phyloP scores from a whole-genome alignment of 2,888 invertebrate species.

The Pseudococcus jackbeardsleyi region DNA sequence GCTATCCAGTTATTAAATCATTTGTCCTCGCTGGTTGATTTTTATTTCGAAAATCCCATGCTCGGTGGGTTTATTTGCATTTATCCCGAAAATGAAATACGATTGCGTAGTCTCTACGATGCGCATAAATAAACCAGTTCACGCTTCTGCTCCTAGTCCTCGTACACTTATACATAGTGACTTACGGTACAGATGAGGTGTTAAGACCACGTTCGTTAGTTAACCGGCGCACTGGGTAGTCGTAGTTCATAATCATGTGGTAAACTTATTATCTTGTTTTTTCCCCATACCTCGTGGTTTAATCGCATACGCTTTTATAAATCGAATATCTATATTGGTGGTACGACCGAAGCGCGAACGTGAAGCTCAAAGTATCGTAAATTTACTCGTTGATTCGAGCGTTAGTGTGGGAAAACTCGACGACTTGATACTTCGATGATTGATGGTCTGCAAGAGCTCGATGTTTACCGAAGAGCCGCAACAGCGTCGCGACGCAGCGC shows the following conservation, averaged over 20 bases:
- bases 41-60: slow-evolving; percentile 30
- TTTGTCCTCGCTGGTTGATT: neutral
- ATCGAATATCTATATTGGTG: slow-evolving; percentile 41
- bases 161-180: slow-evolving; percentile 2
- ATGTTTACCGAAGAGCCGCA: neutral
- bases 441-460: slow-evolving; percentile 14
- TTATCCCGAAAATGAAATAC: slow-evolving; percentile 47
- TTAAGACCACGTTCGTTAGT: slow-evolving; percentile 44
- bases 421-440: slow-evolving; percentile 9
- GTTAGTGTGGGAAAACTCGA: slow-evolving; percentile 31
- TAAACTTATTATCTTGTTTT: slow-evolving; percentile 48
- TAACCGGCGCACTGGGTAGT: slow-evolving; percentile 25
- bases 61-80: slow-evolving; percentile 30
- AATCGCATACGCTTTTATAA: neutral
- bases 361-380: neutral
- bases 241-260: slow-evolving; percentile 26
- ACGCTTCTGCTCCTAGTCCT: slow-evolving; percentile 1
- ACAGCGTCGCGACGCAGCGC: neutral
- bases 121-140: slow-evolving; percentile 51
- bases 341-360: neutral
- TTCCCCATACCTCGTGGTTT: neutral
- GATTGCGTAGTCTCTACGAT: neutral
- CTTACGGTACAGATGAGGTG: slow-evolving; percentile 4
- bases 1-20: slow-evolving; percentile 31
- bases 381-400: neutral